phyloP scores from a whole-genome alignment of 2,888 invertebrate genomes.

The Meloe dianella region DNA sequence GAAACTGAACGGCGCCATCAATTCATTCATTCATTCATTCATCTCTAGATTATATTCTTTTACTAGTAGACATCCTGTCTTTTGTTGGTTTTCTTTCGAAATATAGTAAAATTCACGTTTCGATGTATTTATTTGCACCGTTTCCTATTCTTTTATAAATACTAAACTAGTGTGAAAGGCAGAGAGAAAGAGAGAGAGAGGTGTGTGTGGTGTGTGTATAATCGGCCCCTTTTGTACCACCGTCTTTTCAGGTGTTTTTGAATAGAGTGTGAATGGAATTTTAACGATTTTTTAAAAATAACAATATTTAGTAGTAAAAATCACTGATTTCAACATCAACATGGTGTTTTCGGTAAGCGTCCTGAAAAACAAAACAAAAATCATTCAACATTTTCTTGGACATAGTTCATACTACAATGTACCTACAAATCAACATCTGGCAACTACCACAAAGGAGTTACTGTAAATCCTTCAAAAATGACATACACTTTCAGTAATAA shows the following conservation, averaged over 20 bases:
- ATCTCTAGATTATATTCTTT: neutral
- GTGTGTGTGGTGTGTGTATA: neutral
- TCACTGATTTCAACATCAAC: neutral
- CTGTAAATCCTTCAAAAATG: constrained; percentile 8
- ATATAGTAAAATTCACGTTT: constrained; percentile 30
- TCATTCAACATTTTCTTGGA: neutral
- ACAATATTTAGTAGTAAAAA: too few relatives aligned
- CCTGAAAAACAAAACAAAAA: neutral
- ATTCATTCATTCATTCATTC: constrained; percentile 42
- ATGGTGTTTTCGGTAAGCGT: neutral
- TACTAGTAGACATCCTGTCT: constrained; percentile 25
- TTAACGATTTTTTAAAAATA: neutral
- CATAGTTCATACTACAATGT: neutral
- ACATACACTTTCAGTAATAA: neutral
- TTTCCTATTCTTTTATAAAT: neutral
- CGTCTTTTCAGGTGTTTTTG: too few relatives aligned
- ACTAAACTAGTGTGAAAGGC: too few relatives aligned
- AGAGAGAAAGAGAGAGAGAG: too few relatives aligned
- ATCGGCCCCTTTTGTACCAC: neutral
- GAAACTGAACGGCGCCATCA: constrained; percentile 43
- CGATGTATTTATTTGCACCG: neutral
- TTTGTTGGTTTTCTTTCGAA: constrained; percentile 28
- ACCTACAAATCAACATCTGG: constrained; percentile 5
- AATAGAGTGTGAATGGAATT: neutral
- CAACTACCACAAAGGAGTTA: neutral